Base-by-base conservation (phyloP, 2,797 vertebrate species). In the Artibeus jamaicensis region DNA sequence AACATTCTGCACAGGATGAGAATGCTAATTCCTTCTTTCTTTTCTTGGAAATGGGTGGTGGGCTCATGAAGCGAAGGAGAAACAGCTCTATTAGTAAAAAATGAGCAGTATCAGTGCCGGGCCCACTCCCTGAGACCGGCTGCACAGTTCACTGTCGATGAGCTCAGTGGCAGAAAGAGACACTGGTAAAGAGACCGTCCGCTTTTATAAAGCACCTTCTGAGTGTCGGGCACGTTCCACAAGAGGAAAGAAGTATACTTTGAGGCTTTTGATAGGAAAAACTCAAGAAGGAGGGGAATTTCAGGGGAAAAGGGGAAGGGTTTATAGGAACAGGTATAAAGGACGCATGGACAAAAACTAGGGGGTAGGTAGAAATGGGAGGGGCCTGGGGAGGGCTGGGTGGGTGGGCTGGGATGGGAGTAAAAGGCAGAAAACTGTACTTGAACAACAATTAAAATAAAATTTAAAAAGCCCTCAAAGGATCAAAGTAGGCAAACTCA, bases 61-160 rank as follows among this genome's bases (percentile, higher is more conserved):
- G 57, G 6, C 1, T 3, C 2, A 2, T 48, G 34, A 76, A 78
- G 89, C 16, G 24, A 9, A 46, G 78, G 12, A n/a, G 34, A 78
- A 85, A 78, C 18, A 83, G 57, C 24, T 89, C 57, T 93, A 37
- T 44, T 81, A 86, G 94, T 74, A 78, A 95, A 95, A 93, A 84
- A 93, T 5, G 55, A 89, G 26, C 7, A 67, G n/a, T 37, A 44
- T 3, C 11, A 39, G n/a, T 34, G 53, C 34, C 26, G 9, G 34
- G 37, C 78, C 18, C 5, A 24, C 39, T 68, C 74, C 22, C 50
- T 44, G 14, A 82, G 19, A 44, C 6, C 6, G 34, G n/a, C 44
- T 19, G 16, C 48, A 86, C 44, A 89, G 82, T 15, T 37, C 44
- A 32, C 1, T 22, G 65, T 6, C 32, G 48, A 57, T 42, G 84